Evolutionary conservation across 2,113 vertebrate species (phyloP), one percentile per base, ranked within the genome.

Genomic region (Seriola dumerili): DNA sequence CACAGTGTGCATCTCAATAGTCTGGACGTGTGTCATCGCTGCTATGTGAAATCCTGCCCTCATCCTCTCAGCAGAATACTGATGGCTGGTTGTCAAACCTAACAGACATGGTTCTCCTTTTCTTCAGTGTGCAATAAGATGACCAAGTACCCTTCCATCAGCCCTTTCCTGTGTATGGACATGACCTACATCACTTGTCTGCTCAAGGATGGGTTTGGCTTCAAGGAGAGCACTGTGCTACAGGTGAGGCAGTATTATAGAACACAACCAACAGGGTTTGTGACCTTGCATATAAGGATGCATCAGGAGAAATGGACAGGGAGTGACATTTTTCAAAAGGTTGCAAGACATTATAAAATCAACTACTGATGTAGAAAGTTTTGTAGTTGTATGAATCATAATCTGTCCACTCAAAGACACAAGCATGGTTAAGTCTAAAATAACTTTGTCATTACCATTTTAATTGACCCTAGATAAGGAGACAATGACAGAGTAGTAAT

Each of bases 101-200:
- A 84, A 89, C 58, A 34, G 8, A 57, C 38, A 48, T 44, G 5
- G 74, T 44, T 78, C 67, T 75, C 34, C 5, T 75, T 76, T 40
- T 78, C 14, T 77, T 78, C 77, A 97, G 98, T 98, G 44, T 99
- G 98, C 90, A 95, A 96, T 87, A 95, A 96, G 90, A 93, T 96
- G 92, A 95, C 95, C 38, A 94, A 92, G 75, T 93, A 93, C 77
- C 93, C 89, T 21, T 90, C 94, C 1, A 83, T 88, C 84, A 95
- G 95, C 61, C 95, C 97, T 12, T 98, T 98, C 90, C 95, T 99
- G 29, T 99, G 98, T 78, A 97, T 99, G 98, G 98, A 99, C 91
- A 95, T 99, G 85, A 94, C 96, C 66, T 99, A 99, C 88, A 99
- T 99, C 93, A 95, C 96, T 19, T 97, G 96, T 91, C 94, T 99